These are phyloP conservation scores for Porites cylindrica DNA, from an alignment of 92 coral and sea anemone species.

Conservation along the genomic window DNA sequence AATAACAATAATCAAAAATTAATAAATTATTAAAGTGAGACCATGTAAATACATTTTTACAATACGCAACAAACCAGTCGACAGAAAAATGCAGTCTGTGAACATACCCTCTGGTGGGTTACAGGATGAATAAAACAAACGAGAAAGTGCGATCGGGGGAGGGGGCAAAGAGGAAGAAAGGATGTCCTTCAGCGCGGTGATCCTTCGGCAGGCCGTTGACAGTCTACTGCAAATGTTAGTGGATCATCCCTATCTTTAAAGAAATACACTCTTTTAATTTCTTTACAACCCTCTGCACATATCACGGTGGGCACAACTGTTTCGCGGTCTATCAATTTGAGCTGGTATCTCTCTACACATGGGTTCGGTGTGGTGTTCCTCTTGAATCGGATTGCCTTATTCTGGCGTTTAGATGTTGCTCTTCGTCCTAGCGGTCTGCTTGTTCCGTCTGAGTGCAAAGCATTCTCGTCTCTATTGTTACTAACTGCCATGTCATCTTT, in stretches of 20 bases:
- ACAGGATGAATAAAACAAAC: too few species aligned
- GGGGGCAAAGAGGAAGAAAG: too few species aligned
- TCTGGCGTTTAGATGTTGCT: neutral
- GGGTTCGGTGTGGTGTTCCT: neutral
- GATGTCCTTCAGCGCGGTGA: too few species aligned
- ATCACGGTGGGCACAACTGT: neutral
- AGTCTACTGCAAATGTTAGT: slow-evolving; percentile 1
- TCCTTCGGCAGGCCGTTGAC: neutral
- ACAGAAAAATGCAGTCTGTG: too few species aligned
- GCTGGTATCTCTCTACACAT: neutral
- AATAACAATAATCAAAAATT: too few species aligned
- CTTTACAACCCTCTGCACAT: slow-evolving; percentile 23
- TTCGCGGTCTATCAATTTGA: neutral
- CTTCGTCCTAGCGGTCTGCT: neutral
- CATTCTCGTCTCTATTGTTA: neutral
- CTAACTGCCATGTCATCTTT: neutral
- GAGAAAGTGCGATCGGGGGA: too few species aligned
- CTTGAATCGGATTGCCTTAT: neutral
- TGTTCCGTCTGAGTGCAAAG: neutral
- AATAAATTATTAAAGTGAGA: too few species aligned
- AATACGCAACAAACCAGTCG: too few species aligned
- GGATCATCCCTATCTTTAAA: slow-evolving; percentile 7
- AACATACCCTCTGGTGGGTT: too few species aligned
- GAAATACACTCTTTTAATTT: neutral
- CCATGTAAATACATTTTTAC: too few species aligned